Percentiles rank a stretch among this genome's conserved stretches.
phyloP scores from a whole-genome alignment of 2,113 vertebrate species.

The Pongo abelii region DNA sequence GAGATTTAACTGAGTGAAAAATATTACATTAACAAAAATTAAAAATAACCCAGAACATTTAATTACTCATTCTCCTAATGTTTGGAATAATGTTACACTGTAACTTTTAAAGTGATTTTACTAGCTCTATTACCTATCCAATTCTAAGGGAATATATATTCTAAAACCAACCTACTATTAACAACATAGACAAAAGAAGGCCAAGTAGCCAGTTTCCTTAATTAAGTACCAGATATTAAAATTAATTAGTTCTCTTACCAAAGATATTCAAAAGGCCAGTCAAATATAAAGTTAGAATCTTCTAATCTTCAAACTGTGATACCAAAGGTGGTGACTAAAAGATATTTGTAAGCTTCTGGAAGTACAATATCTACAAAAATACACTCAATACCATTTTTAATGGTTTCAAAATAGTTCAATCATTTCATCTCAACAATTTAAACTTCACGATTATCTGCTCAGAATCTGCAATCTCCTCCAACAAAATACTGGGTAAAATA shows the following conservation, averaged over 20 bases:
- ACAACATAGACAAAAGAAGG: background rate
- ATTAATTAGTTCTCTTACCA: slow-evolving; percentile 37
- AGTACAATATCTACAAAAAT: background rate
- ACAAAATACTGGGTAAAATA: slow-evolving; percentile 28
- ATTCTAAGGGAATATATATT: background rate
- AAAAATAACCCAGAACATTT: slow-evolving; percentile 42
- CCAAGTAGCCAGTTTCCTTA: background rate
- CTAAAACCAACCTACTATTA: slow-evolving; percentile 14
- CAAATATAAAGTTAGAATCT: slow-evolving; percentile 37
- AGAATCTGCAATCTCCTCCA: background rate
- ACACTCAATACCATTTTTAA: background rate
- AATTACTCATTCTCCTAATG: slow-evolving; percentile 21
- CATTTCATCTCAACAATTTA: slow-evolving; percentile 12
- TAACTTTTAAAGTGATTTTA: slow-evolving; percentile 48
- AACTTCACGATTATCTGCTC: background rate
- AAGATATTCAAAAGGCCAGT: slow-evolving; percentile 28
- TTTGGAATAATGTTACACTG: background rate
- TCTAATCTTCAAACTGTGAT: slow-evolving; percentile 25
- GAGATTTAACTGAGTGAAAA: background rate
- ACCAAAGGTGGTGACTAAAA: slow-evolving; percentile 13
- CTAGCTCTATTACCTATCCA: background rate
- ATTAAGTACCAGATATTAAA: slow-evolving; percentile 34
- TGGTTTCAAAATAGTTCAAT: slow-evolving; percentile 28
- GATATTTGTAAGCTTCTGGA: background rate
- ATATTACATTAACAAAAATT: background rate